Conservation (phyloP, 2,797 vertebrate genomes). For the Lagorchestes hirsutus region DNA sequence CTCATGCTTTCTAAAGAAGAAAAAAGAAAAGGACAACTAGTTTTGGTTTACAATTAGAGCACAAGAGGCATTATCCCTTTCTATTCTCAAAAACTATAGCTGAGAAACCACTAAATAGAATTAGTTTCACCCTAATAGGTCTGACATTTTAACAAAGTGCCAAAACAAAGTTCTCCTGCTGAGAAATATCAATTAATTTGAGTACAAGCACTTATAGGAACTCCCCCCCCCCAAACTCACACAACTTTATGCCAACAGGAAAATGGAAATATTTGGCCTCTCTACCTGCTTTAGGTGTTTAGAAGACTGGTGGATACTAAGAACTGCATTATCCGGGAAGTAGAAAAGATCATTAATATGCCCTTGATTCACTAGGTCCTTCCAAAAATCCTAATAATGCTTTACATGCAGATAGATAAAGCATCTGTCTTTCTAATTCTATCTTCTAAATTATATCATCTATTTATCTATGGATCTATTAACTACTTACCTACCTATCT, state of each 20-base stretch:
- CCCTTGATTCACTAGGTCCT: neutral
- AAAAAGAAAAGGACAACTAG: neutral
- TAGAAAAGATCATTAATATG: neutral
- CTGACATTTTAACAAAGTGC: neutral
- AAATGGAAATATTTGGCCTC: neutral
- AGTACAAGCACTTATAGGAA: neutral
- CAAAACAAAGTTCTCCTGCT: neutral
- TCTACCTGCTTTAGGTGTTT: neutral
- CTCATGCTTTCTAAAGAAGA: neutral
- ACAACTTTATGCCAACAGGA: neutral
- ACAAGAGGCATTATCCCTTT: neutral
- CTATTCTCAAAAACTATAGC: neutral
- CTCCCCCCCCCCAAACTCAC: neutral
- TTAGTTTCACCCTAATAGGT: neutral
- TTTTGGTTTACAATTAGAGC: neutral
- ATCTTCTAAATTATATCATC: no score
- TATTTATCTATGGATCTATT: neutral
- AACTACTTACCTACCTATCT: neutral
- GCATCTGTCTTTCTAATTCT: neutral
- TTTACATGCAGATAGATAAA: neutral
- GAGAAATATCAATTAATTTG: neutral
- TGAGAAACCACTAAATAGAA: neutral
- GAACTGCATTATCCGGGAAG: neutral
- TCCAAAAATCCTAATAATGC: neutral
- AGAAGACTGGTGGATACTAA: neutral